phyloP scores from a whole-genome alignment of 2,888 invertebrate species.

The Nomada fabriciana region DNA sequence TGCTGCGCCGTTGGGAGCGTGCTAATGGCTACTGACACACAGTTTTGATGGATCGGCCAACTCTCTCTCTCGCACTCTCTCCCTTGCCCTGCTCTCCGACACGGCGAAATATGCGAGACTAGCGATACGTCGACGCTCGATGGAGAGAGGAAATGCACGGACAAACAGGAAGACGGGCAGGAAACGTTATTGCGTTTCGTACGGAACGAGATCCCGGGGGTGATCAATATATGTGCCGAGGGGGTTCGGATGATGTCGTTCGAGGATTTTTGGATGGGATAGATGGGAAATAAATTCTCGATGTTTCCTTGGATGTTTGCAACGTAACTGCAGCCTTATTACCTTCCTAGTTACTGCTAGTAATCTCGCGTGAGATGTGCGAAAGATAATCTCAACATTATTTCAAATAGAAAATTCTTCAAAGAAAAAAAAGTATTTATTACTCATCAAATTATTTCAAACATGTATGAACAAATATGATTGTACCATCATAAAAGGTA shows the following conservation, averaged over 20 bases:
- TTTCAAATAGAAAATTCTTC: no score
- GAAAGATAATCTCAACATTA: no score
- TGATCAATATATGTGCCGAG: slow-evolving; percentile 40
- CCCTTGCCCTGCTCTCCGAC: slow-evolving; percentile 70
- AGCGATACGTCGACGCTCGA: slow-evolving; percentile 56
- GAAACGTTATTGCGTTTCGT: slow-evolving; percentile 44
- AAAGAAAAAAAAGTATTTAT: no score
- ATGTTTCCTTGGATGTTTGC: no score
- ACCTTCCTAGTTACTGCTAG: no score
- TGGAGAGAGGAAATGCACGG: slow-evolving; percentile 57
- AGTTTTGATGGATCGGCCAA: slow-evolving; percentile 87
- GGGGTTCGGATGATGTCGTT: neutral
- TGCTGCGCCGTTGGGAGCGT: slow-evolving; percentile 84
- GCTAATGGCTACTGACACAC: slow-evolving; percentile 88
- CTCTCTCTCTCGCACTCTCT: slow-evolving; percentile 72
- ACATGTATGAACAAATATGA: no score
- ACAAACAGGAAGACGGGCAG: slow-evolving; percentile 56
- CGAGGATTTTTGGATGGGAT: neutral
- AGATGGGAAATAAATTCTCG: neutral
- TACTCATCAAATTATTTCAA: no score
- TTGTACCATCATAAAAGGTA: no score
- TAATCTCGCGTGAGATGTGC: no score
- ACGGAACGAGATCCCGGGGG: neutral
- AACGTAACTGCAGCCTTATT: no score
- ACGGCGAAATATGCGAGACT: slow-evolving; percentile 72